Percentiles rank a stretch among this genome's conserved stretches.
These are phyloP conservation scores for Hybos culiciformis DNA, from an alignment of 2,888 invertebrate species.

Conservation along the genomic window DNA sequence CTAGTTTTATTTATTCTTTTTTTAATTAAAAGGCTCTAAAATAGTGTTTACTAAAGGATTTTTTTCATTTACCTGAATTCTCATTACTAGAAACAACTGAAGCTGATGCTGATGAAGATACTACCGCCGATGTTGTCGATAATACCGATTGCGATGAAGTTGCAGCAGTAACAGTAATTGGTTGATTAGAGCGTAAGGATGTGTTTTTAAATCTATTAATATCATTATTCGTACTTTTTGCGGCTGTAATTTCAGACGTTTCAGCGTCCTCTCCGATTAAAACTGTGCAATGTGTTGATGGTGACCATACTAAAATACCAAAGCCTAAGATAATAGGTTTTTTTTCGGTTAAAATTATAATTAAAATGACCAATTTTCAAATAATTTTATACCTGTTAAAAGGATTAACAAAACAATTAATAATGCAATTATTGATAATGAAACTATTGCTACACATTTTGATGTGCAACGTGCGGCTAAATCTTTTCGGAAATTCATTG, in stretches of 20 bases:
- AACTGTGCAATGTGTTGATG: slow-evolving; percentile 69
- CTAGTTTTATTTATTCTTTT: too few relatives aligned
- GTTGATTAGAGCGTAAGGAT: slow-evolving; percentile 45
- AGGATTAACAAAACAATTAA: slow-evolving; percentile 72
- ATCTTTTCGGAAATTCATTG: slow-evolving; percentile 79
- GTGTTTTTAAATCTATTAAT: slow-evolving; percentile 55
- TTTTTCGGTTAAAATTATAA: neutral
- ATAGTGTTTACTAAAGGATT: too few relatives aligned
- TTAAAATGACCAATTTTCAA: slow-evolving; percentile 5
- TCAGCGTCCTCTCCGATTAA: slow-evolving; percentile 68
- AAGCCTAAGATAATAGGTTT: too few relatives aligned
- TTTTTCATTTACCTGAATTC: too few relatives aligned
- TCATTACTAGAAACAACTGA: neutral
- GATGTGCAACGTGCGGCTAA: slow-evolving; percentile 77
- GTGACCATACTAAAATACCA: slow-evolving; percentile 72
- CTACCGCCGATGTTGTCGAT: slow-evolving; percentile 40
- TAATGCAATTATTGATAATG: slow-evolving; percentile 70
- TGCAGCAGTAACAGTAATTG: slow-evolving; percentile 38
- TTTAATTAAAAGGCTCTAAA: too few relatives aligned
- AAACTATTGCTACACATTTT: slow-evolving; percentile 82
- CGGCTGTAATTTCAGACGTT: slow-evolving; percentile 51
- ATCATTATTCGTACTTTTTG: slow-evolving; percentile 54
- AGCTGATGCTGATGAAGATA: slow-evolving; percentile 37
- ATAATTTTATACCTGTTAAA: slow-evolving; percentile 57
- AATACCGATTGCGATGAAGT: slow-evolving; percentile 42